Base-by-base conservation (phyloP, 64 coral and sea anemone species). In the Pocillopora verrucosa region DNA sequence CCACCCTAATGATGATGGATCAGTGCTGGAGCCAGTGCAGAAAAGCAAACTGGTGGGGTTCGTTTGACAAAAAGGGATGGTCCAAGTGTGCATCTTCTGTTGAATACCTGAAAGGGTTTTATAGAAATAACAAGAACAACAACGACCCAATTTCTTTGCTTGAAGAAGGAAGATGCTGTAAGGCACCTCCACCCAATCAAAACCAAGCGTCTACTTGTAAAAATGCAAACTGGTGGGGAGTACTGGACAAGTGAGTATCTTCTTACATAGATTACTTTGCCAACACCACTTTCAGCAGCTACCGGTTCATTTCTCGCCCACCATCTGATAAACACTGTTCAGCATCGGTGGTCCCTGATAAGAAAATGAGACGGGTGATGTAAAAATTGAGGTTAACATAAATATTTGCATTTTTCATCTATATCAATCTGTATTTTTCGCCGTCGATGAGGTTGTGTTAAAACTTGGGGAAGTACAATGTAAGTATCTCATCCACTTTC, bases 81-180 rank as follows among this genome's bases (percentile, higher is more conserved):
- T 38, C 79, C 0, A 74, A 10, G 7, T 91, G 80, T 16, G 70
- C 34, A 16, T 34, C 15, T 2, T n/a, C 38, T 62, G 58, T 24
- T 11, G 58, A 72, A 30, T 91, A 91, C 45, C 20, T 90, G 63
- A 81, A 20, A 13, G 89, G 76, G 16, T 17, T 90, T 24, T 73
- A 83, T 15, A 70, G 76, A 82, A 90, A 68, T 72, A 65, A 17
- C 67, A 3, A 12, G 13, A 35, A 41, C 2, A 26, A 1, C 19
- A 26, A 34, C 4, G 89, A 68, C 60, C 22, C 25, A 59, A 61
- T 80, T 20, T 69, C 22, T 16, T 37, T 59, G 2, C 62, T 90
- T 24, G 76, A 90, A 16, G 89, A 82, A 90, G 89, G 62, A 13
- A 56, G 38, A 13, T 90, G 89, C 34, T 90, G 89, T 22, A 77